Evolutionary conservation across 35 echinoderm and acorn worm genomes (phyloP).

Genomic region (Lytechinus pictus): DNA sequence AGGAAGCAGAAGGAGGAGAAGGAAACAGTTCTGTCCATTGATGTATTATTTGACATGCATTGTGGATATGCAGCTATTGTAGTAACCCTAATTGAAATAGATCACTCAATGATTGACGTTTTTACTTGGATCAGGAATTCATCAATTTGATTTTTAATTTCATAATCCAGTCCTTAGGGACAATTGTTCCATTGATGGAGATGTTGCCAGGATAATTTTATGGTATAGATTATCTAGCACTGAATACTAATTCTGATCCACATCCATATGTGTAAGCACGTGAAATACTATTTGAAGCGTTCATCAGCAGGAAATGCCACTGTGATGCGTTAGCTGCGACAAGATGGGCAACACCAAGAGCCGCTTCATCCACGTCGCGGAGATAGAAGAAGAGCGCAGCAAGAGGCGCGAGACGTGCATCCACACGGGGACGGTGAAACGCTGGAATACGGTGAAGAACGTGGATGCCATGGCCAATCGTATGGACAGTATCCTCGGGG

Average conservation of each 20-base stretch:
- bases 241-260: neutral
- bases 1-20: neutral
- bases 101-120: neutral
- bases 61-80: neutral
- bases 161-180: neutral
- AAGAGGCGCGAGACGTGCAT: slow-evolving; percentile 31
- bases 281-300: neutral
- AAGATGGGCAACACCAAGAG: neutral
- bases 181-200: neutral
- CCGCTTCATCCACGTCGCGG: neutral
- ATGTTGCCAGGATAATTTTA: neutral
- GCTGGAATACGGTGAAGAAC: neutral
- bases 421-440: neutral
- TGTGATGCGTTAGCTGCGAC: neutral
- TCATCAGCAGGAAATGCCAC: neutral
- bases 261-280: neutral
- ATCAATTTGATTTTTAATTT: neutral
- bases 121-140: neutral
- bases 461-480: slow-evolving; percentile 33
- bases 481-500: slow-evolving; percentile 40
- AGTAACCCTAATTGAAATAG: neutral
- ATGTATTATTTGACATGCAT: neutral
- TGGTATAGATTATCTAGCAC: neutral
- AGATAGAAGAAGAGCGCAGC: neutral
- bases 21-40: neutral